Evolutionary conservation across 2,113 vertebrate species (phyloP).

Genomic region (Psammodynastes pulverulentus): DNA sequence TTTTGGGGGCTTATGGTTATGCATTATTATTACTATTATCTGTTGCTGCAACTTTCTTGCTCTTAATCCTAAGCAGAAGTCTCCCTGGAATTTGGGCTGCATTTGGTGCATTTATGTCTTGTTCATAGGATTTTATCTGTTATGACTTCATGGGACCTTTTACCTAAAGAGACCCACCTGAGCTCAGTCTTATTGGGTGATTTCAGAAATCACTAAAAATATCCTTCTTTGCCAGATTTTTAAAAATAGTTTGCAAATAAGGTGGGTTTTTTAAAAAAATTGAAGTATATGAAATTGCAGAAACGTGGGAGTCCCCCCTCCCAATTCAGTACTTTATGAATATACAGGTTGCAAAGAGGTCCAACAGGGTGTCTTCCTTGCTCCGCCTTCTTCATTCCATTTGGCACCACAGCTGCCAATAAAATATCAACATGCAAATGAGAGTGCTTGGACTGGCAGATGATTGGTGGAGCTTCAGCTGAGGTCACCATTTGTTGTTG

Average conservation of each 20-base stretch:
- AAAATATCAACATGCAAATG: background rate
- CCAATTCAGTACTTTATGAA: background rate
- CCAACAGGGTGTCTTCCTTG: background rate
- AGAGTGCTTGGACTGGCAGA: background rate
- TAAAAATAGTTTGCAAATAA: background rate
- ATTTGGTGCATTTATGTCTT: background rate
- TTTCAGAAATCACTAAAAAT: background rate
- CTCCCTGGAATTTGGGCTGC: background rate
- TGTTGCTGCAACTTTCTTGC: background rate
- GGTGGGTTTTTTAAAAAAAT: background rate
- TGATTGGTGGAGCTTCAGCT: conserved; percentile 20
- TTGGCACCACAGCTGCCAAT: background rate
- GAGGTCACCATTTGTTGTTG: conserved; percentile 32
- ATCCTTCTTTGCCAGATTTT: background rate
- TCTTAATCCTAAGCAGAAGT: background rate
- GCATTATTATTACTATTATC: background rate
- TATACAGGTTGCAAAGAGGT: background rate
- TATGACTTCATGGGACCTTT: background rate
- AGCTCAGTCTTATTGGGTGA: background rate
- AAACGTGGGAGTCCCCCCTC: background rate
- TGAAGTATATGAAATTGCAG: background rate
- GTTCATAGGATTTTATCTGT: background rate
- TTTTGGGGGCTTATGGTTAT: background rate
- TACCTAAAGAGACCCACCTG: background rate
- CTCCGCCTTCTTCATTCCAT: background rate